These are phyloP conservation scores for Drosophila eohydei DNA, from an alignment of 2,888 invertebrate species.

Conservation along the genomic window DNA sequence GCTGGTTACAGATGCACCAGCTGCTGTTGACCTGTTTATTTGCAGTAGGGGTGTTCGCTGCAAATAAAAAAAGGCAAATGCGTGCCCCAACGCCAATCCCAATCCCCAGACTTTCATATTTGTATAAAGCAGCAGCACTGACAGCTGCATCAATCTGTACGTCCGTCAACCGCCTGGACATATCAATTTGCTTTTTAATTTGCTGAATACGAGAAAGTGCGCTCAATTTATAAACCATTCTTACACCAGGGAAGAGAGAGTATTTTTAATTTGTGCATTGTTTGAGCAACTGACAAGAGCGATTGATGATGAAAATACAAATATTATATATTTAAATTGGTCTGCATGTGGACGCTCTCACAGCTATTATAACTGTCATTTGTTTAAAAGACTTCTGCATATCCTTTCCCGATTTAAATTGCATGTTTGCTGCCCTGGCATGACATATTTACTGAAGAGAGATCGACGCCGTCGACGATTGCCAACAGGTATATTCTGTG, in stretches of 20 bases:
- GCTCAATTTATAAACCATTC: neutral
- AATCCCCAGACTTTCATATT: neutral
- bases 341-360: neutral
- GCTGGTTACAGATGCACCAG: neutral
- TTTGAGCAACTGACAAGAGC: neutral
- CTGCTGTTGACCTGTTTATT: slow-evolving; percentile 42
- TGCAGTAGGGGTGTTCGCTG: slow-evolving; percentile 32
- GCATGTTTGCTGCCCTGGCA: neutral
- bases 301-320: neutral
- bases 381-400: neutral
- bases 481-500: neutral
- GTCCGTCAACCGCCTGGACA: neutral
- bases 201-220: neutral
- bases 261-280: neutral
- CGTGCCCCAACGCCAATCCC: neutral
- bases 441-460: no score
- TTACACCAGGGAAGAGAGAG: neutral
- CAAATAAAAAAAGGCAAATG: neutral
- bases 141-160: neutral
- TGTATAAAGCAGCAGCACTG: neutral
- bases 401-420: neutral
- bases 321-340: neutral
- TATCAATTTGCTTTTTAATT: slow-evolving; percentile 1
- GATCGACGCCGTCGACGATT: neutral
- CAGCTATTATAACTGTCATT: neutral